Base-by-base conservation (phyloP, 2,888 invertebrate genomes). In the Abscondita cerata region DNA sequence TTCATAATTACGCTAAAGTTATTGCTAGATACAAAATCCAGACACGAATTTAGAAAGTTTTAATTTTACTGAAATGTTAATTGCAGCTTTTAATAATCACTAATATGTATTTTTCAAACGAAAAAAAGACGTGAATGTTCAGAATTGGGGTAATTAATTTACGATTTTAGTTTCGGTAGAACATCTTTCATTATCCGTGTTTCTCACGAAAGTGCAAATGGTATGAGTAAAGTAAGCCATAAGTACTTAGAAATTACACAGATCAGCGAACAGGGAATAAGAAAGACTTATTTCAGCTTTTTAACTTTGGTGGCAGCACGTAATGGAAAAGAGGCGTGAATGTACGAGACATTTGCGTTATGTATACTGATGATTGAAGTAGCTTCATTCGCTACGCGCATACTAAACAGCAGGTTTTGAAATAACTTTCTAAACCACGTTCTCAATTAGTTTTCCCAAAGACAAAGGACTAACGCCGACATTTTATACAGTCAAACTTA, bases 321-420 rank as follows among this genome's bases (percentile, higher is more conserved):
- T 74, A 74, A 75, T 73, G 73, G 75, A 72, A 76, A 75, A 72
- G 73, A 74, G 72, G 75, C 74, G 75, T 73, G 72, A 75, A 76
- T 73, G 75, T 72, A 74, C 70, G 73, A 74, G 75, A 77, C 75
- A 76, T 76, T 77, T 75, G 71, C 74, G 73, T 72, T 73, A 74
- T 75, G 75, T 74, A 75, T 75, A 75, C 75, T 74, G 75, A 75
- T 74, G 75, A 75, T 74, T 75, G 75, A 74, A 72, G 72, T 71
- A 68, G 68, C 65, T 67, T 64, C 54, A 65, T 67, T 59, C 70
- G 64, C 69, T 62, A 68, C 60, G 72, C 70, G 73, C 75, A 75
- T 75, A 74, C 74, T 71, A 73, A 75, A 62, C 56, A 67, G 64
- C 46, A 34, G 34, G 56, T 31, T 57, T 57, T 58, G 44, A 65